Base-by-base conservation (phyloP, 2,113 vertebrate genomes). In the Brachyhypopomus occidentalis region DNA sequence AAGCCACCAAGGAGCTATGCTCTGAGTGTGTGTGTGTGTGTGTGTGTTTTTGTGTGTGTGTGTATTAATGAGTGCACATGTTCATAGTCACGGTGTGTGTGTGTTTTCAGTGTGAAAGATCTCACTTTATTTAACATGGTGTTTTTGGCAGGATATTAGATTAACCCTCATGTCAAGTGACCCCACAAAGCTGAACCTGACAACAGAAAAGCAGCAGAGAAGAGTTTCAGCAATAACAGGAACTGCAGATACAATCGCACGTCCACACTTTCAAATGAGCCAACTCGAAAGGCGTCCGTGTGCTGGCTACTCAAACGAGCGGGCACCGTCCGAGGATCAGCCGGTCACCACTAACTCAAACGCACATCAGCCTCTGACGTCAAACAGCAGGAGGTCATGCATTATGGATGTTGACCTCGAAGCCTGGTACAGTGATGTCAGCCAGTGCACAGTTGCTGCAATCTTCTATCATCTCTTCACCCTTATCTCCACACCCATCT, bases 401-500 rank as follows among this genome's bases (percentile, higher is more conserved):
- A 88, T 91, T 90, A 91, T 91, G 91, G 90, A 92, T 22, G 77
- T 73, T 88, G 89, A 91, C 89, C 91, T 89, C 89, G 83, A 84
- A 87, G 86, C 89, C 84, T 14, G 64, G 34, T 62, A 66, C 81
- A 69, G 79, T 90, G 88, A 92, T 89, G 89, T 91, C 90, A 91
- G 71, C 87, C 72, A 69, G 77, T 87, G 88, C 86, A 73, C 75
- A 73, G 48, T 52, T 20, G n/a, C 82, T 60, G 63, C 19, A 83
- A 86, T 86, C 81, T 74, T 55, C n/a, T 62, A 64, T 60, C 58
- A 93, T 92, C 91, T 89, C 88, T 81, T 77, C 80, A 25, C 23
- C 72, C 77, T 89, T 94, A 92, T 94, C 92, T 83, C 86, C 82
- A 63, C 90, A 87, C 64, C 77, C 84, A 94, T 93, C 93, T 90